These are phyloP conservation scores for Campoletis raptor DNA, from an alignment of 2,888 invertebrate genomes.

Conservation along the genomic window DNA sequence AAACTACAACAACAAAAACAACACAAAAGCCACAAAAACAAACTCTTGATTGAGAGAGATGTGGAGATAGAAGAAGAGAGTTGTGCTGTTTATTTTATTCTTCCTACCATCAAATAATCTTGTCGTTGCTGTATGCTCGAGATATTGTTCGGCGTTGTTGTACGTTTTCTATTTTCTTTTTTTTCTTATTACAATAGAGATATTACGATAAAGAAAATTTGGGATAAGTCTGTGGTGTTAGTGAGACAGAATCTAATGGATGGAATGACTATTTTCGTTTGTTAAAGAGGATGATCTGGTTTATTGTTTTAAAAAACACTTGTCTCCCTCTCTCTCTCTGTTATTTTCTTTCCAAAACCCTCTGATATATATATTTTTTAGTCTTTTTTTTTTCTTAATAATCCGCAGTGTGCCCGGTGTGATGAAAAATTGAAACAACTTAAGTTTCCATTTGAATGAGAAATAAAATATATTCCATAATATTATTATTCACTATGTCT, in stretches of 20 bases:
- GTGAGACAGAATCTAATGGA: constrained; percentile 74
- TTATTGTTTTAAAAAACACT: constrained; percentile 22
- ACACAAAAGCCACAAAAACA: not conserved
- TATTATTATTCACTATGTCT: constrained; percentile 85
- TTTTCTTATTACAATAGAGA: constrained; percentile 7
- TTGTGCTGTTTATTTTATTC: constrained; percentile 34
- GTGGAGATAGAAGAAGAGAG: constrained; percentile 29
- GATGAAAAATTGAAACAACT: constrained; percentile 82
- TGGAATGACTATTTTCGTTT: constrained; percentile 72
- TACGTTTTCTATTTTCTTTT: not conserved
- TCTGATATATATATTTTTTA: constrained; percentile 38
- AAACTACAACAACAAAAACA: not conserved
- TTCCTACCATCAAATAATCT: constrained; percentile 31
- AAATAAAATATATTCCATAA: constrained; percentile 85
- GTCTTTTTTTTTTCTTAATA: constrained; percentile 55
- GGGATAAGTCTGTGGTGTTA: constrained; percentile 25
- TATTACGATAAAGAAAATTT: constrained; percentile 28
- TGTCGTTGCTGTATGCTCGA: constrained; percentile 10
- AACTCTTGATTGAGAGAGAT: constrained; percentile 31
- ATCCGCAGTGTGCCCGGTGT: constrained; percentile 74
- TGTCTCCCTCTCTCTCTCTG: constrained; percentile 17
- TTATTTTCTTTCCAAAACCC: constrained; percentile 30
- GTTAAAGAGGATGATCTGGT: constrained; percentile 29
- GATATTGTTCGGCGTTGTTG: not conserved
- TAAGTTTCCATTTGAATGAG: constrained; percentile 83